phyloP scores from a whole-genome alignment of 2,113 vertebrate species.

The Trogon surrucura region DNA sequence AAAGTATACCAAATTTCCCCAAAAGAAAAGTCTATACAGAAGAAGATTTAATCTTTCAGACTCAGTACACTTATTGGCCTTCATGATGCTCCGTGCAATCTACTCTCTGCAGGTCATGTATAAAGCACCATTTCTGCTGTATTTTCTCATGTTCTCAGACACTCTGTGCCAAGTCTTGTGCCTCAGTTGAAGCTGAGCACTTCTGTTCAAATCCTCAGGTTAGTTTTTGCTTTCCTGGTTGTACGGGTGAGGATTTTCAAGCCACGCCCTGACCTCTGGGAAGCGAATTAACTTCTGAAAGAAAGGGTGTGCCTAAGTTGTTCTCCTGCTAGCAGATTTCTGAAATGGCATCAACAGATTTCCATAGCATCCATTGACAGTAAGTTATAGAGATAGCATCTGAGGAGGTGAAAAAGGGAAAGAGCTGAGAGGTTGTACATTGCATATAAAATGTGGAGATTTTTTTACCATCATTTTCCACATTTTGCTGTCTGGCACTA shows the following conservation, averaged over 20 bases:
- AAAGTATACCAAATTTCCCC: not conserved
- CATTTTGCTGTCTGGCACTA: not conserved
- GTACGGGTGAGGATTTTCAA: not conserved
- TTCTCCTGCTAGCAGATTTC: not conserved
- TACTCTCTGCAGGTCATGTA: not conserved
- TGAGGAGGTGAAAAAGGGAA: not conserved
- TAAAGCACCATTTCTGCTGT: not conserved
- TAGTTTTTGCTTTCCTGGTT: not conserved
- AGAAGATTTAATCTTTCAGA: not conserved
- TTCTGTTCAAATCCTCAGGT: not conserved
- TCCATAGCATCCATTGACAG: not conserved
- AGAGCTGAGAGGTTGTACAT: not conserved
- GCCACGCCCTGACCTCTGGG: not conserved
- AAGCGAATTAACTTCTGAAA: not conserved
- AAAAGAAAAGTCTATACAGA: not conserved
- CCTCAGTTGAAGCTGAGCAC: not conserved
- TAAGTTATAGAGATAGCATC: not conserved
- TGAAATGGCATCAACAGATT: not conserved
- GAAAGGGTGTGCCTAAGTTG: rapidly evolving
- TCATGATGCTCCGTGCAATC: not conserved
- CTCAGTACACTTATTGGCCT: not conserved
- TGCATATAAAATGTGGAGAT: not conserved
- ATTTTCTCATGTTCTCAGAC: not conserved
- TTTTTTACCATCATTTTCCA: not conserved
- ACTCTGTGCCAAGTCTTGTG: not conserved